phyloP scores from a whole-genome alignment of 2,113 vertebrate genomes.

The Periophthalmus modestus region DNA sequence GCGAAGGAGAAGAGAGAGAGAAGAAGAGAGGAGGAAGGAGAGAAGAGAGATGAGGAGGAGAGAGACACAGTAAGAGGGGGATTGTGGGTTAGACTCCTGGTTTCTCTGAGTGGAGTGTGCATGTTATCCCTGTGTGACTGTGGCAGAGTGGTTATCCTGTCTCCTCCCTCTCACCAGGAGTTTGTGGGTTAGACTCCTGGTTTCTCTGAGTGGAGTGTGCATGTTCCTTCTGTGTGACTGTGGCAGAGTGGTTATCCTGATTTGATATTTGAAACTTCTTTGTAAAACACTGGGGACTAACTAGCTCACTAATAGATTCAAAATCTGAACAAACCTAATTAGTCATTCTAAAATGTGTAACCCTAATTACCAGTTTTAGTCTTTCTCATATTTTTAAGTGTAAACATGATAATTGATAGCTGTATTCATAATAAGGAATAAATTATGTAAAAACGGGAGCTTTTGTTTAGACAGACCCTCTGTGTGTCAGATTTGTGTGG shows the following conservation, averaged over 20 bases:
- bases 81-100: too few species aligned
- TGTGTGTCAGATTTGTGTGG: neutral
- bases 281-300: neutral
- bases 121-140: too few species aligned
- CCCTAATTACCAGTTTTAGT: neutral
- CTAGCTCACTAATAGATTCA: neutral
- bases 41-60: neutral
- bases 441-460: neutral
- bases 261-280: neutral
- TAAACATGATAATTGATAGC: slow-evolving; percentile 5
- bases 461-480: neutral
- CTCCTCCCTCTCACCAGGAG: too few species aligned
- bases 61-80: too few species aligned
- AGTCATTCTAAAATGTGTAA: neutral
- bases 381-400: neutral
- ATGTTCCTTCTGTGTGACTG: too few species aligned
- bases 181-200: too few species aligned
- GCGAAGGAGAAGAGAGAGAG: too few species aligned
- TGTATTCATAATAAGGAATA: neutral
- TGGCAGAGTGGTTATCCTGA: too few species aligned
- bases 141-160: too few species aligned
- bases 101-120: too few species aligned
- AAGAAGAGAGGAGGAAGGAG: too few species aligned
- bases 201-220: too few species aligned
- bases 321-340: neutral